Evolutionary conservation across 2,888 invertebrate genomes (phyloP).

Genomic region (Nomada flava): DNA sequence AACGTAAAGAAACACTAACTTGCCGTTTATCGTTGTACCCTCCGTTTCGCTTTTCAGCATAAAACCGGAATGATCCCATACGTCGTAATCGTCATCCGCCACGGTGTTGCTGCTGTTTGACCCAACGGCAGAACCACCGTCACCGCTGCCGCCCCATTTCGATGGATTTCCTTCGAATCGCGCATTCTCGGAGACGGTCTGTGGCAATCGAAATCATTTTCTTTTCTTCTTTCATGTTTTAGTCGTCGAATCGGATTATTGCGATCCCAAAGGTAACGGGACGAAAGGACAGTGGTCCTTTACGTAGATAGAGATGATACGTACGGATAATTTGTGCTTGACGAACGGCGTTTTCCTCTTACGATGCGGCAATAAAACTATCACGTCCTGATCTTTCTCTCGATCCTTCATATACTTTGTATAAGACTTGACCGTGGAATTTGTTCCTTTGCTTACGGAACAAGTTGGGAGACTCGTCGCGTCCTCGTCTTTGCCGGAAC

Average conservation of each 20-base stretch:
- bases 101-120: neutral
- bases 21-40: constrained; percentile 84
- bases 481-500: constrained; percentile 63
- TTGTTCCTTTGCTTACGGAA: constrained; percentile 36
- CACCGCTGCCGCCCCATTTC: constrained; percentile 85
- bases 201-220: constrained; percentile 32
- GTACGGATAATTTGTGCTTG: constrained; percentile 80
- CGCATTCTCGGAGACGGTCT: constrained; percentile 90
- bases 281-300: neutral
- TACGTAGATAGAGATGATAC: constrained; percentile 32
- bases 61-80: constrained; percentile 91
- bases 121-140: constrained; percentile 83
- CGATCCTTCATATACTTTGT: constrained; percentile 66
- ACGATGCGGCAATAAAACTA: constrained; percentile 77
- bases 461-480: constrained; percentile 54
- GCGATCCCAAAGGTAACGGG: neutral
- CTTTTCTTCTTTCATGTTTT: too few relatives aligned
- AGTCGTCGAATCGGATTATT: neutral
- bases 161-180: constrained; percentile 86
- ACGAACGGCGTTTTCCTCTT: constrained; percentile 78
- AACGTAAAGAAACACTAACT: constrained; percentile 67
- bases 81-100: constrained; percentile 88
- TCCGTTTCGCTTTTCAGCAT: constrained; percentile 89
- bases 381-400: constrained; percentile 79
- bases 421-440: constrained; percentile 60